Evolutionary conservation across 2,888 invertebrate species (phyloP).

Genomic region (Cepaea hortensis): DNA sequence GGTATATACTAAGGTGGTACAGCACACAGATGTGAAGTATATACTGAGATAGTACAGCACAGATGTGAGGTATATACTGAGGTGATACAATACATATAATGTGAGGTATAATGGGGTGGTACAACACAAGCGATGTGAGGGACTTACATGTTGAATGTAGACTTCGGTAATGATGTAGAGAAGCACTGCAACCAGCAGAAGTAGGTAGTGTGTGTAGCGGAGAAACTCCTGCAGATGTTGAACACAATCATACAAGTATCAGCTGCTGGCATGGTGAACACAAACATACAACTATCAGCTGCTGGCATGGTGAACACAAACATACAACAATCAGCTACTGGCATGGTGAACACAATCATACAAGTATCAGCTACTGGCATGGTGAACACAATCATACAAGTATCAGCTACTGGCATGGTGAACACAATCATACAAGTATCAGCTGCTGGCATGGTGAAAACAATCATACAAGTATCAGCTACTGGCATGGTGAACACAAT

Average conservation of each 20-base stretch:
- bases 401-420: not conserved
- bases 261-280: too few relatives aligned
- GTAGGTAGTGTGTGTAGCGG: constrained; percentile 60
- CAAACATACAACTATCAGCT: too few relatives aligned
- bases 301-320: too few relatives aligned
- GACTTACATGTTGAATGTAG: constrained; percentile 60
- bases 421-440: not conserved
- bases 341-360: not conserved
- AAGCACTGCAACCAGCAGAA: constrained; percentile 54
- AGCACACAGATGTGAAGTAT: constrained; percentile 39
- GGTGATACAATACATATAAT: not conserved
- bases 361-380: too few relatives aligned
- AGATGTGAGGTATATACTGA: not conserved
- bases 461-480: too few relatives aligned
- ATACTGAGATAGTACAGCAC: constrained; percentile 47
- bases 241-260: not conserved
- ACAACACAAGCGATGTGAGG: not conserved
- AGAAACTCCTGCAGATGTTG: constrained; percentile 65
- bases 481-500: not conserved
- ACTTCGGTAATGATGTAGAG: constrained; percentile 56
- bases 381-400: too few relatives aligned
- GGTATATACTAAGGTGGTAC: not conserved
- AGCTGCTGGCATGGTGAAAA: too few relatives aligned
- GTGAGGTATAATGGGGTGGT: not conserved
- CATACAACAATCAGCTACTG: too few relatives aligned